phyloP scores from a whole-genome alignment of 2,888 invertebrate genomes.

The Hermaeophaga mercurialis region DNA sequence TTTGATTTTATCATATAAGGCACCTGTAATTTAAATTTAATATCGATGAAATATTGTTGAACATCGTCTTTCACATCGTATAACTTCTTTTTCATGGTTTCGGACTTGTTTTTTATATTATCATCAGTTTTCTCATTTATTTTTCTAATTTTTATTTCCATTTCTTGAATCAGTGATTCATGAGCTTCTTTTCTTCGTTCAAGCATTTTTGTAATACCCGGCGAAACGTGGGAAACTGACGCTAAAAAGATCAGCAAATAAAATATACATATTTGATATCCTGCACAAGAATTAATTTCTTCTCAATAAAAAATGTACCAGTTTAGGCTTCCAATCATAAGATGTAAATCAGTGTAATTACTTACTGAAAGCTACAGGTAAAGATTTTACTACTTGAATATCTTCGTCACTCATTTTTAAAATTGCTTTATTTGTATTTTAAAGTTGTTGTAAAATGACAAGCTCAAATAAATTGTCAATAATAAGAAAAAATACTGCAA shows the following conservation, averaged over 20 bases:
- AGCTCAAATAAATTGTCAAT: too few species aligned
- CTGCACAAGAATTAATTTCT: too few species aligned
- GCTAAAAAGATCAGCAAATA: conserved; percentile 16
- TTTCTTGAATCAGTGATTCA: conserved; percentile 33
- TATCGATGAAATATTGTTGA: conserved; percentile 24
- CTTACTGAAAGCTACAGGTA: conserved; percentile 36
- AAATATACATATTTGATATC: too few species aligned
- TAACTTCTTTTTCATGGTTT: conserved; percentile 32
- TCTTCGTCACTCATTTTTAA: conserved; percentile 30
- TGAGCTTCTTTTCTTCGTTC: conserved; percentile 39
- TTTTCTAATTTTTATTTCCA: conserved; percentile 34
- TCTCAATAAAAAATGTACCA: too few species aligned
- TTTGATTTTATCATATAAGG: too few species aligned
- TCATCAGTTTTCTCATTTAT: conserved; percentile 42
- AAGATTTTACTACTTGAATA: not conserved
- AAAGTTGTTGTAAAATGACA: too few species aligned
- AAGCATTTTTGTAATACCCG: conserved; percentile 32
- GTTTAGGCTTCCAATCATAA: too few species aligned
- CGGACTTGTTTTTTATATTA: conserved; percentile 38
- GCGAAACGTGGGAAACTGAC: conserved; percentile 30
- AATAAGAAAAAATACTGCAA: too few species aligned
- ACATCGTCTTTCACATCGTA: conserved; percentile 29
- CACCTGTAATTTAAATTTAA: conserved; percentile 14
- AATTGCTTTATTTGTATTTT: too few species aligned
- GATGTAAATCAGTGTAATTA: not conserved